Conservation (phyloP, 2,113 vertebrate species). For the Microcebus lehilahytsara region DNA sequence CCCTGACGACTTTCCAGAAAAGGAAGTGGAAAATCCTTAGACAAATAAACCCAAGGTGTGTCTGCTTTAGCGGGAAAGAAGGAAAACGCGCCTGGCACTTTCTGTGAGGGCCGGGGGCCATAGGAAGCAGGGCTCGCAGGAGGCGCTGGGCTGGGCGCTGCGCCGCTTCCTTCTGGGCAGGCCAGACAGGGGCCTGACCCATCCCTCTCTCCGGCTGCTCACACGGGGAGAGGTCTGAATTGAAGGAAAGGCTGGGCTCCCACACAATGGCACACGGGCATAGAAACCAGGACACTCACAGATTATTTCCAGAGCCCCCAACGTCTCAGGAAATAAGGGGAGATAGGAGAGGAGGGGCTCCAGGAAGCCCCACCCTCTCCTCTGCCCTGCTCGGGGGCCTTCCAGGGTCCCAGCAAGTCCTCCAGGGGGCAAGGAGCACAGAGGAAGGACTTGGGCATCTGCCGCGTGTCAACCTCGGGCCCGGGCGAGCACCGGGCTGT, state of each 20-base stretch:
- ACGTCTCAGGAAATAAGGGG: constrained; percentile 43
- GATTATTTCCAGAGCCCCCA: constrained; percentile 20
- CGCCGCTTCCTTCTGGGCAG: not conserved
- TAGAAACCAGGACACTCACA: not conserved
- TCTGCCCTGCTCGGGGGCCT: not conserved
- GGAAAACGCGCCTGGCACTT: not conserved
- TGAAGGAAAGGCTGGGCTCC: constrained; percentile 62
- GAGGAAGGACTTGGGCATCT: not conserved
- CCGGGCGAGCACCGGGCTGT: accelerated
- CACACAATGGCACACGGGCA: constrained; percentile 33
- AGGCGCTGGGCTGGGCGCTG: accelerated
- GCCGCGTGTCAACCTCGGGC: not conserved
- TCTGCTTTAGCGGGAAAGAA: not conserved
- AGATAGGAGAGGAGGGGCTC: constrained; percentile 47
- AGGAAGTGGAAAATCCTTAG: constrained; percentile 64
- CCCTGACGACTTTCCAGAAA: constrained; percentile 48
- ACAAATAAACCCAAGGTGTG: constrained; percentile 57
- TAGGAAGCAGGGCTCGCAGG: not conserved
- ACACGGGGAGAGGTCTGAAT: not conserved
- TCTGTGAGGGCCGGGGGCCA: not conserved
- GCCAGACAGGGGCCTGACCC: not conserved
- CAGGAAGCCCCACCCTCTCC: not conserved
- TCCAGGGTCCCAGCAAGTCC: not conserved
- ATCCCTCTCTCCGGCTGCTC: not conserved
- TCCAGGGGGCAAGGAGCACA: not conserved